phyloP scores from a whole-genome alignment of 2,113 vertebrate genomes.

The Hystrix brachyura region DNA sequence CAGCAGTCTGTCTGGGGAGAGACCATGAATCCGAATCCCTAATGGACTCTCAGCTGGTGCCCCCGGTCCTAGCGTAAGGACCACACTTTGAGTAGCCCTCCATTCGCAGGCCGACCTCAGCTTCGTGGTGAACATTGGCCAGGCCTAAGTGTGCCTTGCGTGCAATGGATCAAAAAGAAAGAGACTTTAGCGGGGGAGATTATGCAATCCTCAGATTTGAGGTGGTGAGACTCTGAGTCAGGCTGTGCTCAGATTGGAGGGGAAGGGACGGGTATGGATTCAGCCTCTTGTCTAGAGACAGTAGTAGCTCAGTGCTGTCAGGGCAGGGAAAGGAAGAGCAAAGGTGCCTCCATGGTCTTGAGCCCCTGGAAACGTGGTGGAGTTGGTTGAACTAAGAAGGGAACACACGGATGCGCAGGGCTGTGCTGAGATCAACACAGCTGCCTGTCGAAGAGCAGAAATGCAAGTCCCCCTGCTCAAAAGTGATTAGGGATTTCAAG shows the following conservation, averaged over 20 bases:
- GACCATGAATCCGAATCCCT: not conserved
- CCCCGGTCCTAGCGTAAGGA: too few relatives aligned
- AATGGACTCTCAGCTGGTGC: not conserved
- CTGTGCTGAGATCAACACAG: not conserved
- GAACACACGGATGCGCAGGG: rapidly evolving
- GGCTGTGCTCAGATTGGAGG: not conserved
- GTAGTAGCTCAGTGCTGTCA: rapidly evolving
- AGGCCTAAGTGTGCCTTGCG: not conserved
- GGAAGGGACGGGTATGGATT: not conserved
- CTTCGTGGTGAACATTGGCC: not conserved
- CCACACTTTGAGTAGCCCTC: too few relatives aligned
- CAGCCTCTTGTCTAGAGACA: not conserved
- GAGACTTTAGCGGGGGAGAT: not conserved
- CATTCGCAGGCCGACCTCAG: rapidly evolving
- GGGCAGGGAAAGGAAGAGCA: not conserved
- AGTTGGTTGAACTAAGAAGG: not conserved
- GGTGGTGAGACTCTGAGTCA: not conserved
- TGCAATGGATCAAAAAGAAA: not conserved
- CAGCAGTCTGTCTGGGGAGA: not conserved
- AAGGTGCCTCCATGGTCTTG: not conserved
- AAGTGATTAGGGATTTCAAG: not conserved
- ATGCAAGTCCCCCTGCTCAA: not conserved
- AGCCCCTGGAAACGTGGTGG: not conserved
- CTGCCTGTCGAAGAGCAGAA: not conserved
- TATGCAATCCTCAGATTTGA: not conserved